phyloP scores from a whole-genome alignment of 2,797 vertebrate species.

The Spheniscus humboldti region DNA sequence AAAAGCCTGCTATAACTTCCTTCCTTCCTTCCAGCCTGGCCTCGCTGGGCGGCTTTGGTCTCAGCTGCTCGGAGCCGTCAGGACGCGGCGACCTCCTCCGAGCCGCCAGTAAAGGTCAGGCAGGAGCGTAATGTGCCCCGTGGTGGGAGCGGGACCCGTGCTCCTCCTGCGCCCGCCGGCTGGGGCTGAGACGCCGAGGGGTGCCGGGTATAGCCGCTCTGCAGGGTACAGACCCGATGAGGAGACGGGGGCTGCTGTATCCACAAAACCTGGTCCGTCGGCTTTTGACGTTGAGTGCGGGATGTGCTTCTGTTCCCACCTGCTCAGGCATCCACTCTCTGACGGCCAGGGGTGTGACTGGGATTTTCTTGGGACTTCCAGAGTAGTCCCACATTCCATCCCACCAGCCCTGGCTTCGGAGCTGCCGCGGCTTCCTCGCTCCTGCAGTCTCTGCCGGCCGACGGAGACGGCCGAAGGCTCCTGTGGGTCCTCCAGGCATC shows the following conservation, averaged over 20 bases:
- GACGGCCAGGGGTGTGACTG: not conserved
- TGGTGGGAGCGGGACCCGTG: not conserved
- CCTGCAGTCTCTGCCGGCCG: not conserved
- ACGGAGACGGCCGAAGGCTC: not conserved
- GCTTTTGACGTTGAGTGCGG: not conserved
- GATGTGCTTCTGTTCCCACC: not conserved
- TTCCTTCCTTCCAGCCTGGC: slow-evolving; percentile 56
- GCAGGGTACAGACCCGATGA: rapidly evolving
- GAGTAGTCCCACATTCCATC: not conserved
- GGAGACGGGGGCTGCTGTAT: not conserved
- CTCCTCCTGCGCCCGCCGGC: rapidly evolving
- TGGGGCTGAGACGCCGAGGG: not conserved
- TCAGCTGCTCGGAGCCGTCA: slow-evolving; percentile 6
- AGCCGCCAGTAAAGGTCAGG: not conserved
- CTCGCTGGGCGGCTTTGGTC: not conserved
- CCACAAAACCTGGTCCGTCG: rapidly evolving
- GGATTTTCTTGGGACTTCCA: too few species aligned
- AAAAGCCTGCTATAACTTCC: slow-evolving; percentile 55
- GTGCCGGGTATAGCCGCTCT: not conserved
- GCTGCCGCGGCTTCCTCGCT: not conserved
- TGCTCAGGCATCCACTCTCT: not conserved
- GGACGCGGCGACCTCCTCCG: rapidly evolving
- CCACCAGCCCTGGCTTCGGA: not conserved
- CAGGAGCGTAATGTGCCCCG: not conserved
- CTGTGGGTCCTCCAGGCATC: not conserved